phyloP scores from a whole-genome alignment of 1,140 invertebrate genomes.

The Lasioglossum albipes region DNA sequence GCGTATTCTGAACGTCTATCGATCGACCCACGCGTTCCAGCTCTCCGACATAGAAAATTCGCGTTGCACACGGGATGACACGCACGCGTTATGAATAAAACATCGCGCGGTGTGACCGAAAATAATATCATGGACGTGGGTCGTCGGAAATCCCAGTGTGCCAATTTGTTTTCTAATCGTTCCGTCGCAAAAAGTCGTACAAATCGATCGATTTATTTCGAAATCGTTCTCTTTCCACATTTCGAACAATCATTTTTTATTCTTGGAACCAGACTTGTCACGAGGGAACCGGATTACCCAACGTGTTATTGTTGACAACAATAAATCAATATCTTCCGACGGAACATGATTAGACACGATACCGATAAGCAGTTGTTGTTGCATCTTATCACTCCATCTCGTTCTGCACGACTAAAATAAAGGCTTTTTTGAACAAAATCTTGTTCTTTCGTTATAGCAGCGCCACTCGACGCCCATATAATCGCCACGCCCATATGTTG shows the following conservation, averaged over 20 bases:
- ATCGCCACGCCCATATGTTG: too few relatives aligned
- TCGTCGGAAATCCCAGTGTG: slow-evolving; percentile 12
- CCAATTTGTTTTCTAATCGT: slow-evolving; percentile 22
- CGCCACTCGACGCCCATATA: background rate
- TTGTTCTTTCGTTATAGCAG: too few relatives aligned
- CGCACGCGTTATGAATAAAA: slow-evolving; percentile 40
- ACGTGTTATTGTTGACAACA: background rate
- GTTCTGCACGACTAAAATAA: too few relatives aligned
- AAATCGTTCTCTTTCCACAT: too few relatives aligned
- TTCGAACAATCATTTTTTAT: background rate
- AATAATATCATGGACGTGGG: slow-evolving; percentile 10
- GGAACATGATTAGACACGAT: background rate
- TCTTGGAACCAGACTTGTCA: background rate
- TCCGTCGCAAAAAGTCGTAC: too few relatives aligned
- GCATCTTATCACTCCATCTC: background rate
- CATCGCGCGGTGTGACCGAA: slow-evolving; percentile 9
- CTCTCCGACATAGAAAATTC: background rate
- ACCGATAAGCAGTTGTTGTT: background rate
- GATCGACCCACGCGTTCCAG: background rate
- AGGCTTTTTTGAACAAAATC: too few relatives aligned
- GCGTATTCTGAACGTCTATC: too few relatives aligned
- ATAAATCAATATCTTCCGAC: background rate
- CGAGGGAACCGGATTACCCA: too few relatives aligned
- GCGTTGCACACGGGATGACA: background rate
- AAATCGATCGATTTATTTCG: too few relatives aligned